Conservation (phyloP, 2,113 vertebrate genomes). For the Rhabdornis inornatus region DNA sequence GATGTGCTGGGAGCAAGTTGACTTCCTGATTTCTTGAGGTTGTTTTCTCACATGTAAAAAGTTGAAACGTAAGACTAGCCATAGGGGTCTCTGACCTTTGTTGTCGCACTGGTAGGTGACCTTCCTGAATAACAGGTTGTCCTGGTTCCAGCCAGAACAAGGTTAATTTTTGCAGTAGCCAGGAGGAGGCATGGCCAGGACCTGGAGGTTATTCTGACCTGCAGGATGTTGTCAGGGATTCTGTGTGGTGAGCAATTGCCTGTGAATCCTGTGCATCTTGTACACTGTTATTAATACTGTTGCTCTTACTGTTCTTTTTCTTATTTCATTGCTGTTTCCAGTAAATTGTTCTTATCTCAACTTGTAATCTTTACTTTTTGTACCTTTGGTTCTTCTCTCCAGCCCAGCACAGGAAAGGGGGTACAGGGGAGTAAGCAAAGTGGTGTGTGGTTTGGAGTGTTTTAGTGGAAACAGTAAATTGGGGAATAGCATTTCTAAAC, state of each 20-base stretch:
- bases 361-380: not conserved
- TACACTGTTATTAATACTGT: not conserved
- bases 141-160: not conserved
- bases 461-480: not conserved
- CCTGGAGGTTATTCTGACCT: not conserved
- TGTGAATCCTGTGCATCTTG: not conserved
- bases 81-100: not conserved
- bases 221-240: not conserved
- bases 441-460: not conserved
- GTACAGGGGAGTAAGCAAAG: not conserved
- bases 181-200: not conserved
- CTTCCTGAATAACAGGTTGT: not conserved
- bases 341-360: not conserved
- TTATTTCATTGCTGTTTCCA: not conserved
- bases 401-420: not conserved
- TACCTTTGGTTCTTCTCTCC: not conserved
- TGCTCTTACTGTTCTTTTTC: not conserved
- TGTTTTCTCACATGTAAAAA: not conserved
- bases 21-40: not conserved
- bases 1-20: not conserved
- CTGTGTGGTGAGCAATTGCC: not conserved
- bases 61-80: not conserved
- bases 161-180: not conserved
- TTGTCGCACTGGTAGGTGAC: not conserved
- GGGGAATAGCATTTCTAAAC: not conserved